Base-by-base conservation (phyloP, 2,888 invertebrate species). In the Lagria hirta region DNA sequence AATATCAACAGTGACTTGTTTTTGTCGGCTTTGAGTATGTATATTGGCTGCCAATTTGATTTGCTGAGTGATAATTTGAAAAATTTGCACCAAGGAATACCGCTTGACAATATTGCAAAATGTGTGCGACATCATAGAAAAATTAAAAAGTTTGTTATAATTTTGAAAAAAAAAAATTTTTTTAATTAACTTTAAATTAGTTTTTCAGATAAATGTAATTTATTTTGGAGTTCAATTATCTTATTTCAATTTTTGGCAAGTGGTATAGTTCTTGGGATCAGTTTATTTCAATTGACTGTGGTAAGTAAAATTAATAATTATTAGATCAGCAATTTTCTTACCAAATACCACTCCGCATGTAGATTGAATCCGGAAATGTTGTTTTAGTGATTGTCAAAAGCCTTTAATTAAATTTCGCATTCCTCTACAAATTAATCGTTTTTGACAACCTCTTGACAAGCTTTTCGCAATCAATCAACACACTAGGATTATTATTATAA, bases 1-100 rank as follows among this genome's bases (percentile, higher is more conserved):
- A n/a, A 33, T 2, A 13, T 37, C 3, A 38, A 17, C 14, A 11
- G 29, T 10, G 38, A 38, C 11, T 30, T 23, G 14, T 30, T 38
- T 6, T 13, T 38, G n/a, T 16, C 38, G 6, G 29, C 22, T 1
- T 17, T 38, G 13, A 36, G 28, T 20, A 20, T 36, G 8, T 27
- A 11, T 8, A 23, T 12, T 8, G 34, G 14, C 4, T 13, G 14
- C 10, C 34, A 34, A 11, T 5, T 8, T 17, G 17, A 18, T 6
- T 6, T 18, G 5, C 6, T 24, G 10, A 14, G 33, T 7, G 33
- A 33, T n/a, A 22, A 22, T 22, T 3, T 33, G 12, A 33, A 10
- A 15, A 21, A 22, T 10, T 12, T 33, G 4, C 10, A 24, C 24
- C n/a, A n/a, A n/a, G n/a, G n/a, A n/a, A n/a, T n/a, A n/a, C n/a